A percentile compares a stretch with the other conserved stretches of the same genome.
Conservation (phyloP, 2,113 vertebrate species). For the Eonycteris spelaea region DNA sequence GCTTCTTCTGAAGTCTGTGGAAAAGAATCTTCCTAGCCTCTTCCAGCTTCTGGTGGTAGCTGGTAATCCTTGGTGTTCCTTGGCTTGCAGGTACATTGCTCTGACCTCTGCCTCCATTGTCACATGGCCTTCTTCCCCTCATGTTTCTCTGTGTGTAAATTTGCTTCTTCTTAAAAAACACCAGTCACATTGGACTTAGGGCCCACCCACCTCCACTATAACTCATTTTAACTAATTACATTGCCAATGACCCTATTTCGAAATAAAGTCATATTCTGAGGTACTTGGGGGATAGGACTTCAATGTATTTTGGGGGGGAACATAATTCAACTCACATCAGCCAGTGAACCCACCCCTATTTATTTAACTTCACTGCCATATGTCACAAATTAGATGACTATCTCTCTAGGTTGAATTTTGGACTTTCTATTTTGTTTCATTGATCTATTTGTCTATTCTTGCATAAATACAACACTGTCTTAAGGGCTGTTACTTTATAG, state of each 20-base stretch:
- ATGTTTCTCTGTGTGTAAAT: background rate
- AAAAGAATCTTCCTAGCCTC: background rate
- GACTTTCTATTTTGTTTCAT: background rate
- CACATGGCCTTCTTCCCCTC: background rate
- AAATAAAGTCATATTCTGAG: background rate
- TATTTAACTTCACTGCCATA: background rate
- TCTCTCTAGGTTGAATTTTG: background rate
- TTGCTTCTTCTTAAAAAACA: background rate
- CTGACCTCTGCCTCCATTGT: background rate
- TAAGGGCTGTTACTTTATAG: background rate
- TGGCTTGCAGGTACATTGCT: background rate
- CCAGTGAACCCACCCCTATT: background rate
- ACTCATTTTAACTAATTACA: background rate
- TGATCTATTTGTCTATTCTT: background rate
- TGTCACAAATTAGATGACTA: background rate
- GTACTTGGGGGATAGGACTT: background rate
- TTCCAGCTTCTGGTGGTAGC: background rate
- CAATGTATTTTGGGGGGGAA: background rate
- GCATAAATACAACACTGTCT: background rate
- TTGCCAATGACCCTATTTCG: background rate
- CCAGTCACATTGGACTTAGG: background rate
- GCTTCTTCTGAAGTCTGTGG: background rate
- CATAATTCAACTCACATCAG: background rate
- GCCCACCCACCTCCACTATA: background rate
- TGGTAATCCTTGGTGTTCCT: background rate